These are phyloP conservation scores for Melanaphis sacchari DNA, from an alignment of 1,140 invertebrate genomes.

Conservation along the genomic window DNA sequence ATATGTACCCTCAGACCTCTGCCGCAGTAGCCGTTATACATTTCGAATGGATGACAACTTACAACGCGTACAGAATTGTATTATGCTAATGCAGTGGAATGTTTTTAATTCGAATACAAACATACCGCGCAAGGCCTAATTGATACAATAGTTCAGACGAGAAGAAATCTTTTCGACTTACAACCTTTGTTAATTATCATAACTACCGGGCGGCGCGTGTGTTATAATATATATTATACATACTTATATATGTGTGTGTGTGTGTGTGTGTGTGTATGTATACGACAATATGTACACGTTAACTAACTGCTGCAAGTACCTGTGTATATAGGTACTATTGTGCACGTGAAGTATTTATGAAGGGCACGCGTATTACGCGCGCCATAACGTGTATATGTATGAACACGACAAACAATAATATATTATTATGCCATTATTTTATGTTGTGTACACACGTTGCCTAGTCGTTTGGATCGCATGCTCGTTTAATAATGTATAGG, in stretches of 20 bases:
- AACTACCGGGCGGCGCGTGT: background rate
- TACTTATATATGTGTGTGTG: background rate
- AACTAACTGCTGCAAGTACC: background rate
- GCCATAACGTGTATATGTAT: background rate
- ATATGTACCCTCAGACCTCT: background rate
- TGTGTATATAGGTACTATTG: background rate
- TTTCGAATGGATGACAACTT: background rate
- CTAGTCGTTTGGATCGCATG: background rate
- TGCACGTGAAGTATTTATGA: slow-evolving; percentile 42
- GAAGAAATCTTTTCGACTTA: slow-evolving; percentile 40
- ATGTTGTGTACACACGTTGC: background rate
- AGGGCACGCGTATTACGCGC: slow-evolving; percentile 16
- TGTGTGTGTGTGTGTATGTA: background rate
- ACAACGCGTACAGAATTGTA: background rate
- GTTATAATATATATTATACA: background rate
- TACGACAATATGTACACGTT: background rate
- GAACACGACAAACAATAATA: background rate
- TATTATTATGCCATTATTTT: background rate
- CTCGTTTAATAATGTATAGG: background rate
- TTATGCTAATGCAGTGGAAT: slow-evolving; percentile 22
- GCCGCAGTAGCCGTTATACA: background rate
- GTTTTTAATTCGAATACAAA: slow-evolving; percentile 31
- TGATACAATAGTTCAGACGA: background rate
- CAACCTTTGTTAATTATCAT: slow-evolving; percentile 41
- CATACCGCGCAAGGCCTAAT: slow-evolving; percentile 8